These are phyloP conservation scores for Pachypsylla venusta DNA, from an alignment of 1,140 invertebrate genomes.

Conservation along the genomic window DNA sequence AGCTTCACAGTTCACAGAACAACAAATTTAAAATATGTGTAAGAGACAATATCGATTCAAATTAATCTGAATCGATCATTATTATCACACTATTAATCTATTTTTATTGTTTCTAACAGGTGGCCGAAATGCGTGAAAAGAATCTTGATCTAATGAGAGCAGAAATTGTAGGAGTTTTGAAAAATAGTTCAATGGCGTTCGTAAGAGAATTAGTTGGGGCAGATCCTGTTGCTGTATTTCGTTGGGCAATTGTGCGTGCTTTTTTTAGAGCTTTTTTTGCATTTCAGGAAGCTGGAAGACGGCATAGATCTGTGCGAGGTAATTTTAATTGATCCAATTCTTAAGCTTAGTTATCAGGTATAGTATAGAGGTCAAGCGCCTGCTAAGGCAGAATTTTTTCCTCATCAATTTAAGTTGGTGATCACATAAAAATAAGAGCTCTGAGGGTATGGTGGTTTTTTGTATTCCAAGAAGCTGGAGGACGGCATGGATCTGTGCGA, in stretches of 20 bases:
- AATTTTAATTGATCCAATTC: no score
- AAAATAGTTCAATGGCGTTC: conserved; percentile 83
- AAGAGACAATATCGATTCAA: no score
- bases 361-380: no score
- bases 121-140: conserved; percentile 84
- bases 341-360: no score
- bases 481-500: conserved; percentile 47
- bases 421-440: no score
- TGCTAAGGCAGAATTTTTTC: no score
- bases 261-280: conserved; percentile 86
- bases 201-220: conserved; percentile 84
- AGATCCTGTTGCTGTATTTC: conserved; percentile 85
- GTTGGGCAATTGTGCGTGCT: conserved; percentile 84
- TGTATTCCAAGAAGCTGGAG: conserved; percentile 75
- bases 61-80: no score
- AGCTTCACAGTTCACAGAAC: no score
- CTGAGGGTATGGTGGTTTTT: conserved; percentile 85
- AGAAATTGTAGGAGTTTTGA: conserved; percentile 83
- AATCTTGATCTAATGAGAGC: conserved; percentile 88
- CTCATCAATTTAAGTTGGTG: no score
- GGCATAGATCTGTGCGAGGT: conserved; percentile 48
- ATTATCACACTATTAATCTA: conserved; percentile 9
- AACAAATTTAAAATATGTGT: no score
- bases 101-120: conserved; percentile 34
- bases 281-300: conserved; percentile 69